Evolutionary conservation across 2,888 invertebrate genomes (phyloP), one percentile per base, ranked within the genome.

Genomic region (Cyclophora punctaria): DNA sequence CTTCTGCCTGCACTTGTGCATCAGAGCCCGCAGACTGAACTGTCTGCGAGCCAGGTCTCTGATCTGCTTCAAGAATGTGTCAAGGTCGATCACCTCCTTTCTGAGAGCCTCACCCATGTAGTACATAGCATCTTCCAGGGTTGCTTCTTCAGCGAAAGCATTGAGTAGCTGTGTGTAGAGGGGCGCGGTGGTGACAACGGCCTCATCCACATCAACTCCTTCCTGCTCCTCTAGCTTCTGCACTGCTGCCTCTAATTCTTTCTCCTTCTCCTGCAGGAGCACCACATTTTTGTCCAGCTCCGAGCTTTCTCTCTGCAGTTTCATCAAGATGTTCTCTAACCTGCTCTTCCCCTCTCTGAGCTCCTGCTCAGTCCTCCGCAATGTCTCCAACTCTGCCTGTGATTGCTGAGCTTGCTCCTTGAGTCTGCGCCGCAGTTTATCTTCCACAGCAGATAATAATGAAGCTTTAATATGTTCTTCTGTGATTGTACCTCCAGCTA

Each of bases 71-170:
- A 99, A 90, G 88, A 98, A 99, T 49, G 96, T 95, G 74, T 99
- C 98, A 70, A 99, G 88, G 87, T 98, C 98, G 71, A 99, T 96
- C 4, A 97, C 96, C 56, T 95, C 94, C 65, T 95, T 94, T 58
- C 98, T 91, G 55, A 99, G 83, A 5, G 97, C 98, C 88, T 98
- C 98, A 5, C 98, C 98, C 84, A 99, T 93, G 77, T 98, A 98
- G 80, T 99, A 99, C 73, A 99, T 98, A 55, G 98, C 96, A 90
- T 99, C 99, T 89, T 99, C 99, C 48, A 96, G 92, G 7, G 99
- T 98, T 57, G 98, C 97, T 89, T 99, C 99, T 82, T 99, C 98
- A 47, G 98, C 97, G 89, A 96, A 98, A 44, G 97, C 94, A 83
- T 95, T 96, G 55, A 98, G 83, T 71, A 99, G 92, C 94, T 98